phyloP scores from a whole-genome alignment of 2,797 vertebrate species.

The Gadopsis marmoratus region DNA sequence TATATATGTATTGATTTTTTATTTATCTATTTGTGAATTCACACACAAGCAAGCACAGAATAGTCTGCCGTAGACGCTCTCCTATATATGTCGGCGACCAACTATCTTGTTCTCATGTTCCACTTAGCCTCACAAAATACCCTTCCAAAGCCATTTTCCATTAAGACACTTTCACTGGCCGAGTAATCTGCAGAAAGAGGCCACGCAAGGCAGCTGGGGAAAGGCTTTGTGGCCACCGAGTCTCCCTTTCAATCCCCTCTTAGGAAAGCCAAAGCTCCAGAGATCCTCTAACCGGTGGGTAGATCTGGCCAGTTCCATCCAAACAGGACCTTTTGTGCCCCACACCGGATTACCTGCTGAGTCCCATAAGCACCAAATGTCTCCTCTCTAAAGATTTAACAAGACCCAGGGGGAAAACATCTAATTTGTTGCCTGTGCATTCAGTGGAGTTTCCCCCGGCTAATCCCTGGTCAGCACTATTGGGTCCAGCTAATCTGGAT shows the following conservation, averaged over 20 bases:
- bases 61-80: neutral
- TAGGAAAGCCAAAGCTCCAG: slow-evolving; percentile 65
- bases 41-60: slow-evolving; percentile 1
- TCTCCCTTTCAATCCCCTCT: slow-evolving; percentile 72
- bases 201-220: slow-evolving; percentile 45
- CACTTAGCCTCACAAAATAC: slow-evolving; percentile 44
- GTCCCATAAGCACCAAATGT: slow-evolving; percentile 62
- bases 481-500: slow-evolving; percentile 48
- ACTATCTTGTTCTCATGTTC: slow-evolving; percentile 21
- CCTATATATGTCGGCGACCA: too few relatives aligned
- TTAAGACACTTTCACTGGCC: slow-evolving; percentile 66
- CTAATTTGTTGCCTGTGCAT: slow-evolving; percentile 59
- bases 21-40: neutral
- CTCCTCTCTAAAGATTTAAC: slow-evolving; percentile 69
- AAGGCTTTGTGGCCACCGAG: slow-evolving; percentile 52
- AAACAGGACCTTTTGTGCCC: slow-evolving; percentile 62
- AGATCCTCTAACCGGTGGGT: slow-evolving; percentile 62
- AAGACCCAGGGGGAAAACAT: slow-evolving; percentile 44
- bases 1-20: too few relatives aligned
- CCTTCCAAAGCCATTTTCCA: slow-evolving; percentile 31
- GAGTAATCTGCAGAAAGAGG: slow-evolving; percentile 61
- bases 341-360: slow-evolving; percentile 64
- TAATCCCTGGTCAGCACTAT: slow-evolving; percentile 47
- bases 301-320: slow-evolving; percentile 63
- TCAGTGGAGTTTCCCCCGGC: slow-evolving; percentile 34